These are phyloP conservation scores for Nycticebus coucang DNA, from an alignment of 2,113 vertebrate species.

Conservation along the genomic window DNA sequence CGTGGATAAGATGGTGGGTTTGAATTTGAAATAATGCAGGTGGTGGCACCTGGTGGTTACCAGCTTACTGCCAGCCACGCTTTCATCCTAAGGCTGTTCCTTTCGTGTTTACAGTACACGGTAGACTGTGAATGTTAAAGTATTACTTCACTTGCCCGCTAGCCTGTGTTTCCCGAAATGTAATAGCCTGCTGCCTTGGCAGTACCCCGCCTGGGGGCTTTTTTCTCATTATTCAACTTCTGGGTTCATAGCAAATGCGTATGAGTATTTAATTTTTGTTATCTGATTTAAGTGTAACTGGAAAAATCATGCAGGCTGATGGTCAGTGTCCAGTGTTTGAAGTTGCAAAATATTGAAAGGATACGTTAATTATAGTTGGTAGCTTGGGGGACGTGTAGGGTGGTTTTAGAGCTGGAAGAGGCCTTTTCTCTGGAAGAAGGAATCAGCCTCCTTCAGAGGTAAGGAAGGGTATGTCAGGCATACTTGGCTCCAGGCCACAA, in stretches of 20 bases:
- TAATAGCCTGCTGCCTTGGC: accelerated
- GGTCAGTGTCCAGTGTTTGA: not conserved
- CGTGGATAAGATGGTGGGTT: no score
- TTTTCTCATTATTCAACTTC: not conserved
- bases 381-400: accelerated
- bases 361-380: no score
- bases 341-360: not conserved
- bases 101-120: not conserved
- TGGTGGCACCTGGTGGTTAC: accelerated
- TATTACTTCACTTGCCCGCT: no score
- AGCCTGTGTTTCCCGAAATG: accelerated
- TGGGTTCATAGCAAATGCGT: not conserved
- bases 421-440: no score
- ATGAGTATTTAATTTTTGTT: not conserved
- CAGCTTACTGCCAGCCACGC: accelerated
- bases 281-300: not conserved
- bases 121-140: accelerated
- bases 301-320: not conserved
- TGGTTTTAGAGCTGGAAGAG: not conserved
- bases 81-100: accelerated
- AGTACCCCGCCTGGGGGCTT: not conserved
- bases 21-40: not conserved
- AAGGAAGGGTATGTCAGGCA: no score
- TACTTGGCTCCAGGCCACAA: not conserved
- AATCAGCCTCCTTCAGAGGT: not conserved